These are phyloP conservation scores for Urophycis tenuis DNA, from an alignment of 2,797 vertebrate species.

Conservation along the genomic window DNA sequence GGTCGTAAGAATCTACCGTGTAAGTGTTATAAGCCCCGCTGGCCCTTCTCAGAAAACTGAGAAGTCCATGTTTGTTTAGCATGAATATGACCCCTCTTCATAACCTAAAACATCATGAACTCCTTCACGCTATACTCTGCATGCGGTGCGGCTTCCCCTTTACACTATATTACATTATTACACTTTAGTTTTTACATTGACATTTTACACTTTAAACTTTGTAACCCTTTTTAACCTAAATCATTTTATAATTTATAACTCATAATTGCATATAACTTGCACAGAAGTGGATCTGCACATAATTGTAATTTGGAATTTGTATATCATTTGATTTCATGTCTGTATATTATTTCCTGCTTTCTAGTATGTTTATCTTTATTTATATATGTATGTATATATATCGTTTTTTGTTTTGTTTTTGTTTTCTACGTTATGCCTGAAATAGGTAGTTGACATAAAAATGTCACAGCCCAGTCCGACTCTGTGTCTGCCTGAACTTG, in stretches of 20 bases:
- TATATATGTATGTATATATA: too few species aligned
- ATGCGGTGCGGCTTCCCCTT: not conserved
- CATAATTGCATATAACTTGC: too few species aligned
- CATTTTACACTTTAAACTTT: not conserved
- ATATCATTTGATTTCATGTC: too few species aligned
- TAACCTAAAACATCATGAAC: slow-evolving; percentile 4
- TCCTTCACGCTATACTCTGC: slow-evolving; percentile 4
- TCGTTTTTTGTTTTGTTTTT: too few species aligned
- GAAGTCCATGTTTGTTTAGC: slow-evolving; percentile 27
- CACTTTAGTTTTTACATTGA: not conserved
- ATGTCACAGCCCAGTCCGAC: too few species aligned
- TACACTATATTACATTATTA: not conserved
- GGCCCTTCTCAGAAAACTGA: slow-evolving; percentile 40
- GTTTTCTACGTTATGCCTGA: too few species aligned
- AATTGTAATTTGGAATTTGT: too few species aligned
- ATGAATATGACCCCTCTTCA: slow-evolving; percentile 6
- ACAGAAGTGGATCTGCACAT: too few species aligned
- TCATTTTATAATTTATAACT: too few species aligned
- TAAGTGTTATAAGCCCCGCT: slow-evolving; percentile 22
- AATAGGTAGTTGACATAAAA: too few species aligned
- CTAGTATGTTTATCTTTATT: not conserved
- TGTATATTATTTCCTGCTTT: too few species aligned
- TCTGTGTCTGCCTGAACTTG: too few species aligned
- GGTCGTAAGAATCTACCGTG: slow-evolving; percentile 48
- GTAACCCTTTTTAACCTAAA: not conserved